Evolutionary conservation across 2,113 vertebrate genomes (phyloP).

Genomic region (Chroicocephalus ridibundus): DNA sequence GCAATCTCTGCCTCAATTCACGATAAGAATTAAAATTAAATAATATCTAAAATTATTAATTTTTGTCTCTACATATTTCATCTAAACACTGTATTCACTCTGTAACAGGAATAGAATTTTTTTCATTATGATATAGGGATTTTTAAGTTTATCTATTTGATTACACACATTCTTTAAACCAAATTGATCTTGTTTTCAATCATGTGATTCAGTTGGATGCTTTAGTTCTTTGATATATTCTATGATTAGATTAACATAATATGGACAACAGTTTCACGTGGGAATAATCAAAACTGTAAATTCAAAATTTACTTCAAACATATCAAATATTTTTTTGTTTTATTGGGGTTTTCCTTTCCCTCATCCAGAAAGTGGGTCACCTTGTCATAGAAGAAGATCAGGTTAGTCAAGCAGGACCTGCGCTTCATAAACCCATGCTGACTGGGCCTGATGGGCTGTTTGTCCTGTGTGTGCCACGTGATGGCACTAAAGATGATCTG

Average conservation of each 20-base stretch:
- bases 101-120: not conserved
- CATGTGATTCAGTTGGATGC: not conserved
- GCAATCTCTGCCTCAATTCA: not conserved
- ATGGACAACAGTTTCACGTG: not conserved
- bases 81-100: not conserved
- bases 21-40: not conserved
- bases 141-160: not conserved
- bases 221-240: not conserved
- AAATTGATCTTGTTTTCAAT: not conserved
- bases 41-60: not conserved
- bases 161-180: not conserved
- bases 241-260: not conserved
- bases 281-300: not conserved
- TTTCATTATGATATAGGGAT: not conserved
- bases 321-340: not conserved
- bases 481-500: not conserved
- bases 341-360: too few species aligned
- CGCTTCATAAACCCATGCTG: not conserved
- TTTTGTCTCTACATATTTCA: not conserved
- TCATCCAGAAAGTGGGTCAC: too few species aligned
- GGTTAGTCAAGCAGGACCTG: not conserved
- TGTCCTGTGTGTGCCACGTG: too few species aligned
- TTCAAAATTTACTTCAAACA: not conserved
- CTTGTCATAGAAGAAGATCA: too few species aligned
- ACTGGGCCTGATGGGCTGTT: not conserved